Evolutionary conservation across 2,888 invertebrate species (phyloP).

Genomic region (Galerucella calmariensis): DNA sequence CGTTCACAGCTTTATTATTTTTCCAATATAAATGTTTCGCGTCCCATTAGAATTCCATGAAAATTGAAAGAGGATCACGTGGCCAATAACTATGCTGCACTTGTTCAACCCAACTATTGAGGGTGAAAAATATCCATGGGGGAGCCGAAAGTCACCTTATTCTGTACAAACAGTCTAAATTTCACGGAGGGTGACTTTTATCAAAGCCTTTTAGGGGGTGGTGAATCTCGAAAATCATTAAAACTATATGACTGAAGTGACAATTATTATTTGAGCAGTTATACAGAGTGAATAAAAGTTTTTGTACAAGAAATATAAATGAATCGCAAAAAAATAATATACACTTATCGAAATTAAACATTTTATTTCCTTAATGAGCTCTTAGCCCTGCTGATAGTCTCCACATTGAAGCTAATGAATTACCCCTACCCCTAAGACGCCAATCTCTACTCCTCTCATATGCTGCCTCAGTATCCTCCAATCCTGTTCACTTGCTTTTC

Average conservation of each 20-base stretch:
- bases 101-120: constrained; percentile 20
- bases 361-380: no score
- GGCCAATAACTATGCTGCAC: constrained; percentile 16
- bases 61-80: constrained; percentile 12
- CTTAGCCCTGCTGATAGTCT: no score
- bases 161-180: constrained; percentile 20
- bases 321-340: no score
- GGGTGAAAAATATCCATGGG: constrained; percentile 23
- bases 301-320: no score
- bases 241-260: constrained; percentile 18
- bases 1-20: neutral
- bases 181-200: constrained; percentile 26
- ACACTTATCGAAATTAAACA: no score
- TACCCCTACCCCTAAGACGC: no score
- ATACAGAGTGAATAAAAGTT: no score
- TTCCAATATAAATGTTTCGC: neutral
- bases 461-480: no score
- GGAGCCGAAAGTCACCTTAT: constrained; percentile 28
- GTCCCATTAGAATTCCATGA: neutral
- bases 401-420: no score
- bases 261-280: constrained; percentile 6
- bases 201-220: constrained; percentile 13
- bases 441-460: no score
- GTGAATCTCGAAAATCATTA: constrained; percentile 26
- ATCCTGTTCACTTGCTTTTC: no score